Evolutionary conservation across 2,888 invertebrate genomes (phyloP), one percentile per base, ranked within the genome.

Genomic region (Thera obeliscata): DNA sequence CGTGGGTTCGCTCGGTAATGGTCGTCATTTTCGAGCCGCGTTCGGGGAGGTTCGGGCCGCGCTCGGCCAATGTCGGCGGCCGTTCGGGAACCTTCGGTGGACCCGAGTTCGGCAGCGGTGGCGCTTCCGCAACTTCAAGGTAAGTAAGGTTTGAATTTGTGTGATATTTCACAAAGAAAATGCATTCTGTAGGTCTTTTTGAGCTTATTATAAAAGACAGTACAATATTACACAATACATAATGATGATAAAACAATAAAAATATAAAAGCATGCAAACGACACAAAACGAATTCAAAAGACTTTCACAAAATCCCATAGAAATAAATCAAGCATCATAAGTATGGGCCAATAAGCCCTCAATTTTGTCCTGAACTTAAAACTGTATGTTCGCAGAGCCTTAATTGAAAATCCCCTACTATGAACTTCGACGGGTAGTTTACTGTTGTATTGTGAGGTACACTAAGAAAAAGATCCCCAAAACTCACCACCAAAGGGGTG

Each of bases 91-190:
- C 75, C 64, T 85, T 85, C 22, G 89, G 88, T 0, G 91, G 90
- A 0, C 86, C 87, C 35, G 81, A 80, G 3, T 83, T 73, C 0
- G 92, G 90, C 33, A 90, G 76, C 7, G 91, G 90, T 2, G 91
- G 92, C 0, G 85, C 84, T 67, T 78, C 82, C n/a, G 80, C 72
- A 50, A 63, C 74, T 73, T 68, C 55, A 66, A 63, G 55, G 59
- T 62, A 56, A 61, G 43, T 33, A 48, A 35, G 9, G 2, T 78
- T 75, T 64, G 50, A 55, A 38, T 48, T 61, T 61, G 55, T 55
- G 61, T 55, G 55, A 50, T 33, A 48, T 55, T 56, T 54, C 50
- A n/a, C 12, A 22, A 22, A 38, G 22, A 50, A 8, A n/a, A 22
- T 33, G 12, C 8, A 7, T 50, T 6, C 33, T 7, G 41, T 41